Evolutionary conservation across 2,797 vertebrate species (phyloP).

Genomic region (Notamacropus eugenii): DNA sequence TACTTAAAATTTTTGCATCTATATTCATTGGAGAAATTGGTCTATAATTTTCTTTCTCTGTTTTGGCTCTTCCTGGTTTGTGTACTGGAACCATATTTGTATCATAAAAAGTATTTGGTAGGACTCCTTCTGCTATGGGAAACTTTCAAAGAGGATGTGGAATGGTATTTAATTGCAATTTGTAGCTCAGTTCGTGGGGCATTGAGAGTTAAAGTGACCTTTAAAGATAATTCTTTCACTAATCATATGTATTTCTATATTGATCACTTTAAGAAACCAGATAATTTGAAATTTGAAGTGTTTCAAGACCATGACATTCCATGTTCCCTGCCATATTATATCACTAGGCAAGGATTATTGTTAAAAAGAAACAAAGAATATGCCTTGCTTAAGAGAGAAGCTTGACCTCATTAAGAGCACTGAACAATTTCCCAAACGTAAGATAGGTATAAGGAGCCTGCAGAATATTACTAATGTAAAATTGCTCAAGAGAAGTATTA

Average conservation of each 20-base stretch:
- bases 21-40: too few species aligned
- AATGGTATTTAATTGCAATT: neutral
- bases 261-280: neutral
- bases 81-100: too few species aligned
- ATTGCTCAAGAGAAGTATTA: neutral
- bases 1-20: too few species aligned
- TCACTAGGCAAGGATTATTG: neutral
- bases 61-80: too few species aligned
- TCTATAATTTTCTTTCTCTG: too few species aligned
- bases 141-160: neutral
- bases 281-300: neutral
- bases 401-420: neutral
- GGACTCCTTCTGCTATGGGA: too few species aligned
- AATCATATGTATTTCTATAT: neutral
- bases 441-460: neutral
- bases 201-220: neutral
- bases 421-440: neutral
- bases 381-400: neutral
- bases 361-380: neutral
- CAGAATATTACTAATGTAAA: neutral
- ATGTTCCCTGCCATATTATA: neutral
- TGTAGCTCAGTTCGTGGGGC: neutral
- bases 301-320: neutral
- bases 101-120: too few species aligned
- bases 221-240: neutral